phyloP scores from a whole-genome alignment of 2,888 invertebrate genomes.

The Tetheella fluctuosa region DNA sequence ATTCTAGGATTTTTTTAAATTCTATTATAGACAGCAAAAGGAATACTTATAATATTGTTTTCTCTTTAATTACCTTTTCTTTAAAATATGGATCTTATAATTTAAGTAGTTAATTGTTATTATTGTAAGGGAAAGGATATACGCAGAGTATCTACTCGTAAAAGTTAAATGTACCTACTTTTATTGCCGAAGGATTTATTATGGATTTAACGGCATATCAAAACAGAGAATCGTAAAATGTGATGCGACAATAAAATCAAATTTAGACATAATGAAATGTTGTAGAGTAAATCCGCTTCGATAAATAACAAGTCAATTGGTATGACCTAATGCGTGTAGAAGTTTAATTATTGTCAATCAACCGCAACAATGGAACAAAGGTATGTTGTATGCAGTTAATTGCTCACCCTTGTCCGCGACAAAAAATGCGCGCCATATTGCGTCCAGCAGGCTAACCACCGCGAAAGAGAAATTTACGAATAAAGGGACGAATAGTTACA shows the following conservation, averaged over 20 bases:
- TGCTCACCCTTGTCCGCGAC: constrained; percentile 73
- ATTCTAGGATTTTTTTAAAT: too few relatives aligned
- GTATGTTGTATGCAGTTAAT: constrained; percentile 74
- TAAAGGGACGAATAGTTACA: constrained; percentile 81
- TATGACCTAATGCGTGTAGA: constrained; percentile 34
- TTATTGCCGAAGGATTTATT: constrained; percentile 6
- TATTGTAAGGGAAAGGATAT: not conserved
- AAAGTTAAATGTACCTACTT: constrained; percentile 9
- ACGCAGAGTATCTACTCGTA: not conserved
- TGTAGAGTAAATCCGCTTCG: constrained; percentile 4
- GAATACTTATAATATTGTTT: not conserved
- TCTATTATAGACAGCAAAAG: not conserved
- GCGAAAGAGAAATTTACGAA: constrained; percentile 82
- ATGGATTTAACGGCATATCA: constrained; percentile 13
- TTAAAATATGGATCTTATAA: too few relatives aligned
- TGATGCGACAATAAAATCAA: constrained; percentile 8
- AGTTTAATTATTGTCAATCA: constrained; percentile 58
- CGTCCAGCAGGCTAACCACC: constrained; percentile 80
- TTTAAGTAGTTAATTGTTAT: not conserved
- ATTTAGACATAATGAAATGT: not conserved
- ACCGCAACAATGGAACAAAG: constrained; percentile 74
- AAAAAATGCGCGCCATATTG: constrained; percentile 79
- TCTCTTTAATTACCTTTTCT: not conserved
- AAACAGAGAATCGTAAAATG: constrained; percentile 11
- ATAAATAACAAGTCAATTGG: not conserved